Percentiles rank a stretch among this genome's conserved stretches.
Conservation (phyloP, 2,113 vertebrate genomes). For the Aphyosemion australe region DNA sequence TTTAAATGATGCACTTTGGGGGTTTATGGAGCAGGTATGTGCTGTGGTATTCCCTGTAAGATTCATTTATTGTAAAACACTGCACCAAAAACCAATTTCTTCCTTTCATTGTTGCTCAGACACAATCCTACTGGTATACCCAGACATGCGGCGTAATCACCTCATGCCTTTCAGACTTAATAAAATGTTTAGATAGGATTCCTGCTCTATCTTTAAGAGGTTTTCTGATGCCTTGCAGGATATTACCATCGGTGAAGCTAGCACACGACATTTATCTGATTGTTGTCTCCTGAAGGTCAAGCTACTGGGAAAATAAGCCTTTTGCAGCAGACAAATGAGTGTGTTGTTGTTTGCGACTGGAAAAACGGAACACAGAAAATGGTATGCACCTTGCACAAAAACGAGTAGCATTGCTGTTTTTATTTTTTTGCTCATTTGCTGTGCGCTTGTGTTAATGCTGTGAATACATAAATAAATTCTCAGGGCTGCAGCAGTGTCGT, state of each 20-base stretch:
- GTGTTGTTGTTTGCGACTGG: conserved; percentile 21
- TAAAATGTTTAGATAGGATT: conserved; percentile 18
- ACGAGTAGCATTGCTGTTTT: neutral
- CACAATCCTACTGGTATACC: conserved; percentile 4
- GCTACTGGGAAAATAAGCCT: conserved; percentile 41
- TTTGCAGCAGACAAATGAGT: conserved; percentile 37
- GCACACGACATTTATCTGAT: conserved; percentile 43
- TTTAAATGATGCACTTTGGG: too few species aligned
- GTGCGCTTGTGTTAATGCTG: conserved; percentile 9
- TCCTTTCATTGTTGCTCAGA: conserved; percentile 8
- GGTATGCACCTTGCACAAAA: neutral
- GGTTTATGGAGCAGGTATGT: neutral
- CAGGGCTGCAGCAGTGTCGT: conserved; percentile 23
- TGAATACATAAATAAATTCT: conserved; percentile 43
- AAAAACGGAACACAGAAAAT: conserved; percentile 17
- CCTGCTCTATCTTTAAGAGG: conserved; percentile 13
- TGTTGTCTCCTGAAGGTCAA: conserved; percentile 47
- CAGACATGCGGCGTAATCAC: conserved; percentile 14
- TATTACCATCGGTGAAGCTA: conserved; percentile 17
- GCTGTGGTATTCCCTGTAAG: conserved; percentile 15
- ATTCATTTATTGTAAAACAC: conserved; percentile 19
- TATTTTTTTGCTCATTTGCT: neutral
- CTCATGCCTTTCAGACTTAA: conserved; percentile 20
- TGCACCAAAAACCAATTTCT: neutral
- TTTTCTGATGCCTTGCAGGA: conserved; percentile 24